Base-by-base conservation (phyloP, 2,797 vertebrate genomes). In the Momotus momota region DNA sequence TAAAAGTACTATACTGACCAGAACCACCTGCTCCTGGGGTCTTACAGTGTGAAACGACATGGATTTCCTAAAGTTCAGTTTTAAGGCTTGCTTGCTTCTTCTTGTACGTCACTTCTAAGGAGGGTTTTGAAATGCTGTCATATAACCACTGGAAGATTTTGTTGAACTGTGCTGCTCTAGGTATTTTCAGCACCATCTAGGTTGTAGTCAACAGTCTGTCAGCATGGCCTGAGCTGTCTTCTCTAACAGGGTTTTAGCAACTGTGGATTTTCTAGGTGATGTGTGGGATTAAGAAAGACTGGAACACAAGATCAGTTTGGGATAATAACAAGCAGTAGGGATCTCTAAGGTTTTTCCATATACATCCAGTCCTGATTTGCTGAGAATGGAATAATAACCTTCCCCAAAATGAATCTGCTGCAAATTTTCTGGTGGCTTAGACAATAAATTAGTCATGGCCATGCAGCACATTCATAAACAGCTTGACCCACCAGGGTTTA, bases 41-140 rank as follows among this genome's bases (percentile, higher is more conserved):
- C 29, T 86, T 57, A 16, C 1, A 61, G 12, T 48, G 31, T 1
- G 0, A 15, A 57, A 69, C 2, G 3, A 23, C 15, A 14, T 70
- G 17, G 16, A 18, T 79, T 74, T 74, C 45, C 54, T 6, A 8
- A 26, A 64, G 22, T n/a, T 69, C 19, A 38, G 9, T 82, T 33
- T 45, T 65, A 29, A 78, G 31, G 31, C 26, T 78, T 75, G 41
- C 27, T 70, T 41, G 18, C 45, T 70, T n/a, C 29, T 83, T 40
- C 3, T 57, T 57, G 38, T 35, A 18, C n/a, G 7, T 41, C 20
- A 4, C 6, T 5, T 10, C 29, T 8, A 29, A 38, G 43, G 33
- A 62, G 41, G 14, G 25, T 12, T 88, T 88, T 81, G 38, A 66
- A 71, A 31, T 19, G 12, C 18, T 55, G 9, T 61, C 15, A 20